These are phyloP conservation scores for Enteromius argenteus DNA, from an alignment of 2,797 vertebrate genomes.

Conservation along the genomic window DNA sequence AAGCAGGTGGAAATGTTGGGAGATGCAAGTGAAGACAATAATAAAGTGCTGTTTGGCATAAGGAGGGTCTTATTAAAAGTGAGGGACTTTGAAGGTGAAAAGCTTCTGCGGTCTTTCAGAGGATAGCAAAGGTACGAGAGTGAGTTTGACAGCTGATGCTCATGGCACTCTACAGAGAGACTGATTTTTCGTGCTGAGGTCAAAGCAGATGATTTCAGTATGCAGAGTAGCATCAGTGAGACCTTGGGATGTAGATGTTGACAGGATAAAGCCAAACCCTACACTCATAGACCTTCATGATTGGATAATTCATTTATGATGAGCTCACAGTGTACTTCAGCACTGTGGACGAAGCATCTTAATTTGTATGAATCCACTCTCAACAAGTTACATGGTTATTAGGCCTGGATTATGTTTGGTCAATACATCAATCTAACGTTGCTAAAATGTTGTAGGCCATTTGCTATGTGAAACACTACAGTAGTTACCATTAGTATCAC, in stretches of 20 bases:
- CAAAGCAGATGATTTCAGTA: slow-evolving; percentile 40
- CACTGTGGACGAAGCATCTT: slow-evolving; percentile 70
- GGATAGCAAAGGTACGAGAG: not conserved
- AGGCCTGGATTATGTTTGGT: not conserved
- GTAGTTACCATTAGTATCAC: too few species aligned
- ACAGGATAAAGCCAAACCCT: slow-evolving; percentile 34
- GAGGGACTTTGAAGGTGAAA: slow-evolving; percentile 48
- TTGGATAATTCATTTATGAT: slow-evolving; percentile 58
- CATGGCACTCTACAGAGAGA: slow-evolving; percentile 39
- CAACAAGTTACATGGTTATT: slow-evolving; percentile 58
- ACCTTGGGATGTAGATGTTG: slow-evolving; percentile 20
- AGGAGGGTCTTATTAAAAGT: slow-evolving; percentile 29
- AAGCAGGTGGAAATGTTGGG: not conserved
- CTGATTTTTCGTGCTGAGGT: slow-evolving; percentile 26
- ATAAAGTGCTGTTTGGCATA: slow-evolving; percentile 11
- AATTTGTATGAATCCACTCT: slow-evolving; percentile 76
- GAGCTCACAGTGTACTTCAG: slow-evolving; percentile 32
- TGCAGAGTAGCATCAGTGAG: slow-evolving; percentile 22
- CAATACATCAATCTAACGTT: not conserved
- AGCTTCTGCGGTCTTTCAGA: slow-evolving; percentile 26
- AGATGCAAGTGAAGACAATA: slow-evolving; percentile 13
- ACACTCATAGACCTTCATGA: slow-evolving; percentile 38
- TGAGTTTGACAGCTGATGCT: slow-evolving; percentile 53
- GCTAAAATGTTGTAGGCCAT: not conserved
- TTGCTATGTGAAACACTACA: not conserved